phyloP scores from a whole-genome alignment of 2,888 invertebrate species.

The Sinhomidia bicolor region DNA sequence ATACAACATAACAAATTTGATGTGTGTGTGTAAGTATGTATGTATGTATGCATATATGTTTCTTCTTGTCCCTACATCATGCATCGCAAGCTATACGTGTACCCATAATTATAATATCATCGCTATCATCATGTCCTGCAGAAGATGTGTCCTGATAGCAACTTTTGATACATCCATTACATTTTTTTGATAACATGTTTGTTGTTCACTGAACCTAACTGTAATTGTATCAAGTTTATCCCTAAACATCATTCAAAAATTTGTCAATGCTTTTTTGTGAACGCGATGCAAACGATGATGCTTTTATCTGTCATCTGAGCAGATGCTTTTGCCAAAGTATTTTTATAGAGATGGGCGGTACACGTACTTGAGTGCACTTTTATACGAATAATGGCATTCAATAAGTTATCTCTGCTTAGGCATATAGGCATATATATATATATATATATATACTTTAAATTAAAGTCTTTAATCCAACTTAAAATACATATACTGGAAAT shows the following conservation, averaged over 20 bases:
- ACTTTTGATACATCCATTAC: constrained; percentile 47
- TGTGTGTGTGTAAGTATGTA: not conserved
- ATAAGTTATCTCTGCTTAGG: no score
- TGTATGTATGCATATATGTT: not conserved
- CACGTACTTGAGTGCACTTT: constrained; percentile 18
- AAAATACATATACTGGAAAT: no score
- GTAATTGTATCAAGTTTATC: constrained; percentile 73
- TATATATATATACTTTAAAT: no score
- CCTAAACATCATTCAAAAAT: constrained; percentile 10
- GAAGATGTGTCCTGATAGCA: constrained; percentile 42
- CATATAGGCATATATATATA: no score
- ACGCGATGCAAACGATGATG: not conserved
- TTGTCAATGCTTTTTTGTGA: constrained; percentile 34
- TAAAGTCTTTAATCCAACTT: no score
- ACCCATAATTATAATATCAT: constrained; percentile 66
- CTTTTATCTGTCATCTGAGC: constrained; percentile 48
- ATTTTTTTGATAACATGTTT: constrained; percentile 61
- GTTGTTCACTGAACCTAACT: constrained; percentile 65
- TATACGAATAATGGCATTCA: not conserved
- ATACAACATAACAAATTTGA: constrained; percentile 31
- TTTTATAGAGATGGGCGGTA: constrained; percentile 48
- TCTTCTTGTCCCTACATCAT: not conserved
- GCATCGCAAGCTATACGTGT: not conserved
- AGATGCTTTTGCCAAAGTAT: constrained; percentile 29
- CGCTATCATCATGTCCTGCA: constrained; percentile 22